phyloP scores from a whole-genome alignment of 2,797 vertebrate species.

The Trachops cirrhosus region DNA sequence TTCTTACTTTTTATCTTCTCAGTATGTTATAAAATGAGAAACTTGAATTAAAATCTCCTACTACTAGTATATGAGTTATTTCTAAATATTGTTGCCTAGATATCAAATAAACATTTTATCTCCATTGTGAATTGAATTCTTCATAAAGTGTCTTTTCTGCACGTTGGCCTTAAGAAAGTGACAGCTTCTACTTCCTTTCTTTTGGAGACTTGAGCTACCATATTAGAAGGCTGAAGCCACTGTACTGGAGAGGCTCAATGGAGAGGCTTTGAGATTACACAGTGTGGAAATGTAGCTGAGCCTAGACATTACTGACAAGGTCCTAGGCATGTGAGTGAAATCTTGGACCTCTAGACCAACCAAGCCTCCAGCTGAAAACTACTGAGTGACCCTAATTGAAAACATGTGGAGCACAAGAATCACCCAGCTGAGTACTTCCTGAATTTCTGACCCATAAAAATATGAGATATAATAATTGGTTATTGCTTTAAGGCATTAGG shows the following conservation, averaged over 20 bases:
- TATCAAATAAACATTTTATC: background rate
- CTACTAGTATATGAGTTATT: background rate
- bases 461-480: background rate
- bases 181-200: background rate
- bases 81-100: background rate
- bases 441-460: background rate
- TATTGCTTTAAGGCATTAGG: background rate
- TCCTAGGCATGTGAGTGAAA: background rate
- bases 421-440: background rate
- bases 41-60: conserved; percentile 3
- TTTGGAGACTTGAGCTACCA: background rate
- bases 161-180: background rate
- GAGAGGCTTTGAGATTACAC: background rate
- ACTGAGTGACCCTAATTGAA: background rate
- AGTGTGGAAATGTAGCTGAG: background rate
- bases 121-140: background rate
- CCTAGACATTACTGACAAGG: background rate
- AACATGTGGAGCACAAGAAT: background rate
- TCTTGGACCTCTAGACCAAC: background rate
- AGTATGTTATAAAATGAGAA: background rate
- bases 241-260: background rate
- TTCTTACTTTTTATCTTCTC: background rate
- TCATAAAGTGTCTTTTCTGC: background rate
- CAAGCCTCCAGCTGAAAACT: background rate
- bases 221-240: background rate